A percentile compares a stretch with the other conserved stretches of the same genome.
Evolutionary conservation across 1,140 invertebrate genomes (phyloP).

Genomic region (Megalonaias nervosa): DNA sequence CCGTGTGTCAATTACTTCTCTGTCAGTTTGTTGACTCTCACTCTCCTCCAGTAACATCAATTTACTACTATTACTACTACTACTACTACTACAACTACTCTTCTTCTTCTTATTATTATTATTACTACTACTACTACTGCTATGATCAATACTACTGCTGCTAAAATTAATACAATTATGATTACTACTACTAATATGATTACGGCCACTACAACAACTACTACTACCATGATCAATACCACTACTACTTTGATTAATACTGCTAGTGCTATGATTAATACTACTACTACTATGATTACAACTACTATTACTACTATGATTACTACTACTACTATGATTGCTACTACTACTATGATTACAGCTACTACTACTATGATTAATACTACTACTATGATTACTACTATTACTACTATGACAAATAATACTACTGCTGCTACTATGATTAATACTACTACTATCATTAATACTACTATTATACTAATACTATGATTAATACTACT

Average conservation of each 20-base stretch:
- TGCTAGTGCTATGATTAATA: background rate
- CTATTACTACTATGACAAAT: no score
- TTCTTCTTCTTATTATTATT: background rate
- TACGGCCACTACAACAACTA: background rate
- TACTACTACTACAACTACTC: constrained; percentile 19
- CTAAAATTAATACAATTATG: background rate
- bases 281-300: background rate
- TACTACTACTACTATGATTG: background rate
- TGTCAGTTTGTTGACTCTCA: no score
- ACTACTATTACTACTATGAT: background rate
- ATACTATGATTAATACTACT: no score
- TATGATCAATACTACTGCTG: constrained; percentile 4
- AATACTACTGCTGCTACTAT: no score
- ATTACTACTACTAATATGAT: background rate
- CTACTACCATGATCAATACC: background rate
- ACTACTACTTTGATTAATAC: background rate
- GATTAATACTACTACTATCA: no score
- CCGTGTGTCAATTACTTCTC: no score
- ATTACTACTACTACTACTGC: constrained; percentile 7
- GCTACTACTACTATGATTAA: no score
- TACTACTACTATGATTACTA: no score
- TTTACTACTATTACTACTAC: constrained; percentile 1
- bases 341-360: no score
- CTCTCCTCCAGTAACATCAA: no score
- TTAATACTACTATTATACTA: no score